These are phyloP conservation scores for Palythoa caribaeorum DNA, from an alignment of 92 coral and sea anemone species.

Conservation along the genomic window DNA sequence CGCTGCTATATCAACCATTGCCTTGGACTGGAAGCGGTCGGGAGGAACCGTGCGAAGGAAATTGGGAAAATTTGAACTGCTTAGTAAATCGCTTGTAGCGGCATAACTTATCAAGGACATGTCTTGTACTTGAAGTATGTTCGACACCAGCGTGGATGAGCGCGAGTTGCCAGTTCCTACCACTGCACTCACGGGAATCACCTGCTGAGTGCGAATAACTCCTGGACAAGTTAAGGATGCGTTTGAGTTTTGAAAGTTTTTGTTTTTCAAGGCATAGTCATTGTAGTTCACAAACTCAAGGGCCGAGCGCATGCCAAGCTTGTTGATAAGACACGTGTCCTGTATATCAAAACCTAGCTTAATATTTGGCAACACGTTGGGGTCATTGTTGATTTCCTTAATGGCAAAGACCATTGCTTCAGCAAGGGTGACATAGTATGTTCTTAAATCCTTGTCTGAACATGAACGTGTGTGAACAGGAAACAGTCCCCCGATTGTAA, in stretches of 20 bases:
- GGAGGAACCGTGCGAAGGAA: slow-evolving; percentile 94
- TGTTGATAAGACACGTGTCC: slow-evolving; percentile 71
- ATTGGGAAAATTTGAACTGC: slow-evolving; percentile 76
- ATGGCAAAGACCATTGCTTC: slow-evolving; percentile 95
- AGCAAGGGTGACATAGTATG: slow-evolving; percentile 74
- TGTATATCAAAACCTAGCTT: slow-evolving; percentile 84
- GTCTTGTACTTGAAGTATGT: slow-evolving; percentile 72
- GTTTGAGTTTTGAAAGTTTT: slow-evolving; percentile 32
- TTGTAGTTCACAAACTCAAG: slow-evolving; percentile 75
- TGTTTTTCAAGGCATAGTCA: slow-evolving; percentile 56
- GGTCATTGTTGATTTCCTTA: slow-evolving; percentile 75
- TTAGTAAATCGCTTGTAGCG: slow-evolving; percentile 87
- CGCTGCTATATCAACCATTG: slow-evolving; percentile 77
- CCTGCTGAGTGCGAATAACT: slow-evolving; percentile 39
- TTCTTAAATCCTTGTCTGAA: slow-evolving; percentile 49
- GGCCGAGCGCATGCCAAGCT: slow-evolving; percentile 78
- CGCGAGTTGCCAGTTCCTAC: slow-evolving; percentile 80
- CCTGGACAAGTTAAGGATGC: slow-evolving; percentile 42
- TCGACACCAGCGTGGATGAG: slow-evolving; percentile 74
- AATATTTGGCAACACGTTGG: slow-evolving; percentile 71
- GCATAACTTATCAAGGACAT: slow-evolving; percentile 93
- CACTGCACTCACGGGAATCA: slow-evolving; percentile 63
- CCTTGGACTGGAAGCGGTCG: slow-evolving; percentile 86
- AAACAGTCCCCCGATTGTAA: slow-evolving; percentile 89
- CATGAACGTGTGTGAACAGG: slow-evolving; percentile 81